Base-by-base conservation (phyloP, 2,797 vertebrate species). In the Acipenser ruthenus region DNA sequence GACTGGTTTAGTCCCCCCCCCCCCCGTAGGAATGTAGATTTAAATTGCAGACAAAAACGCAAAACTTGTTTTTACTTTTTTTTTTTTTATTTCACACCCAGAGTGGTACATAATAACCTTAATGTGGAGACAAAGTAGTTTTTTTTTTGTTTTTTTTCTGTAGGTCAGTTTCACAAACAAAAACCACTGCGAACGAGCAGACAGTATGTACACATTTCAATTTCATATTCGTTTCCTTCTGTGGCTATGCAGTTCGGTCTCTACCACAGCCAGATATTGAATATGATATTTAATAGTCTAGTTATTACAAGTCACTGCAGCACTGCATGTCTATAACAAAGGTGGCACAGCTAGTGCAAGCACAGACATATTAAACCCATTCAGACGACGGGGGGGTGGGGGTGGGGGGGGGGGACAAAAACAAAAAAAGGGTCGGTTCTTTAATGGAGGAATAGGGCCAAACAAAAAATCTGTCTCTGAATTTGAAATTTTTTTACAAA, bases 271-370 rank as follows among this genome's bases (percentile, higher is more conserved):
- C 47, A 64, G 62, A 56, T 37, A 37, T 50, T 37, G 15, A 58
- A 10, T 37, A 37, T 37, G 23, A 37, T 37, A 37, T 37, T 37
- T 37, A 37, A 37, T 37, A 77, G 76, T 86, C 76, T 79, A 85
- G 76, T 37, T 37, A 84, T 75, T 82, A 75, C 75, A 76, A 79
- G 73, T 84, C 79, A 85, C 79, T 80, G 80, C 72, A 59, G 55
- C 49, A 65, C 59, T 68, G 60, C 77, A 87, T 83, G 87, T 86
- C 82, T 89, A 77, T 79, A 83, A 84, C 82, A 79, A 83, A 86
- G 75, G 86, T 88, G 86, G 82, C 84, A 89, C 85, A 77, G 72
- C 84, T 84, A 87, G 79, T 82, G 80, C 83, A 87, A 88, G 84
- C 78, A 68, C 78, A 82, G 76, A 60, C 52, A 60, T 62, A 23